phyloP scores from a whole-genome alignment of 2,797 vertebrate genomes.

The Avahi laniger region DNA sequence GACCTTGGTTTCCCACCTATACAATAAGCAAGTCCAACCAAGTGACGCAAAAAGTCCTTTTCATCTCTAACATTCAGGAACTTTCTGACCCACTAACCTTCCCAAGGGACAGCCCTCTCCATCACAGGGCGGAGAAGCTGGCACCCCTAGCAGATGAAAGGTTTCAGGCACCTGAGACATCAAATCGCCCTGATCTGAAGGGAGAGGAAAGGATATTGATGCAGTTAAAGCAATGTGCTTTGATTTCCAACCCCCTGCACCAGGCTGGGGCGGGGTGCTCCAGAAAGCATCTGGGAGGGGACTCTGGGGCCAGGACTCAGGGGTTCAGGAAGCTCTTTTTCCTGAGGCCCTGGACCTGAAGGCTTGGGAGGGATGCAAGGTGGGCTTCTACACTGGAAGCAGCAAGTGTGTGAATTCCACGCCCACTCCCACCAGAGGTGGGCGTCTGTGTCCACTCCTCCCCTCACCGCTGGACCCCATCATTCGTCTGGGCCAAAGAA shows the following conservation, averaged over 20 bases:
- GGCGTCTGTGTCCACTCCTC: background rate
- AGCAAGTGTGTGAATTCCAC: background rate
- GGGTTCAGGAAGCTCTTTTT: background rate
- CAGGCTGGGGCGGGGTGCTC: background rate
- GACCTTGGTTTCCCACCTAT: background rate
- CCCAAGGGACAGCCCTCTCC: background rate
- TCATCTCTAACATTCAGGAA: conserved; percentile 34
- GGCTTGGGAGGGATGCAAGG: background rate
- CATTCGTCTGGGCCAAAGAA: background rate
- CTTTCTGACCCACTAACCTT: background rate
- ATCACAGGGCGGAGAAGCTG: conserved; percentile 40
- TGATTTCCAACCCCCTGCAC: conserved; percentile 29
- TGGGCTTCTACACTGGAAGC: background rate
- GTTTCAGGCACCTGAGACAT: conserved; percentile 27
- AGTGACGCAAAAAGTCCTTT: background rate
- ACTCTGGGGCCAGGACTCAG: background rate
- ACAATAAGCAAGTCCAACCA: background rate
- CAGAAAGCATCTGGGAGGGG: background rate
- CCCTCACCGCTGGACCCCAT: background rate
- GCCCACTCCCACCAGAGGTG: too few relatives aligned
- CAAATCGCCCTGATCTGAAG: conserved; percentile 33
- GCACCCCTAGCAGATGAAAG: conserved; percentile 54
- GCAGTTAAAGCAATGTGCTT: conserved; percentile 18
- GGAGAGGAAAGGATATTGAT: background rate
- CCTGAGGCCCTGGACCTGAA: background rate